Evolutionary conservation across 2,113 vertebrate species (phyloP), one percentile per base, ranked within the genome.

Genomic region (Cinclus mexicanus): DNA sequence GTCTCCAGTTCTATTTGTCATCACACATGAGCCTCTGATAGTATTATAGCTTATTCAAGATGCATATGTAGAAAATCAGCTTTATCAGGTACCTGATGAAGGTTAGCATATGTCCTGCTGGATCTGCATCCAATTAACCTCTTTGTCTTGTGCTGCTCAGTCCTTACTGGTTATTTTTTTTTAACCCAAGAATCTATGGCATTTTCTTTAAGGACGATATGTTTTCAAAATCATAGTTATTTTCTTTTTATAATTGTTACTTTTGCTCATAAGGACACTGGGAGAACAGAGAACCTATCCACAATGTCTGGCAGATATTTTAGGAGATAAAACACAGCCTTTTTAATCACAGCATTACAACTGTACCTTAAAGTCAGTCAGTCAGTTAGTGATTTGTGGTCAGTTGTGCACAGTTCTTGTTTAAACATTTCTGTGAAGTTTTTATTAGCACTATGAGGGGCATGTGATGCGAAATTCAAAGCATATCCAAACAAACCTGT

Each of bases 131-230:
- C 35, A 33, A 1, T 60, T 35, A 77, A 81, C 35, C 7, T 71
- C 29, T 81, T 71, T 69, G 8, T 55, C 25, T 57, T 39, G 4
- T 21, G 42, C 19, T 69, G 41, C 17, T 20, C 15, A 60, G 12
- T 55, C 16, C 10, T 74, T 64, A 46, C 17, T 42, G 35, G 35
- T 6, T 19, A 5, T 0, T 1, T 7, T 18, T 70, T 63, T 59
- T 53, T 57, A 60, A 60, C 39, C 4, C 20, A 50, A 28, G 19
- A 75, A 59, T 13, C 0, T 1, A 1, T 7, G 7, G 20, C 8
- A 28, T 67, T 83, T 83, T 79, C 35, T 83, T 78, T 35, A 57
- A 57, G 55, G 49, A 35, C 35, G 10, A 15, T 63, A 26, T 1
- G 31, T 79, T 76, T 90, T 60, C 44, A 63, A 72, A 88, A 29